Conservation (phyloP, 2,113 vertebrate species). For the Tragelaphus strepsiceros region DNA sequence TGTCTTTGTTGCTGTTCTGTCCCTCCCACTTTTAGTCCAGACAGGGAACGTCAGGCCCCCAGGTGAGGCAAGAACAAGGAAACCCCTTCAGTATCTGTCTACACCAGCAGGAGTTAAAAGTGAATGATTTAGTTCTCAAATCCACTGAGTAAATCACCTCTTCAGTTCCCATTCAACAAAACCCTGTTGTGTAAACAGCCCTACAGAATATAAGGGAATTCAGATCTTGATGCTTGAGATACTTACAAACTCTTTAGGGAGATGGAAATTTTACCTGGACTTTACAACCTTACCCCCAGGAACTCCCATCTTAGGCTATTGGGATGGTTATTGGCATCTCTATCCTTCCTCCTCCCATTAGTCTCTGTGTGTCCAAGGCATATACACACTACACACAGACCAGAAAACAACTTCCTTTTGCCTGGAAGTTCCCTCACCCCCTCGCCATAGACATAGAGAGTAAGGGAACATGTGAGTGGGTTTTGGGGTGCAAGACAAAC, state of each 20-base stretch:
- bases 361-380: not conserved
- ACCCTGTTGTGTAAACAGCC: not conserved
- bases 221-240: not conserved
- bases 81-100: not conserved
- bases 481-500: rapidly evolving
- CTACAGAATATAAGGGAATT: not conserved
- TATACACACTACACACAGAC: too few relatives aligned
- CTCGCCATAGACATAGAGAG: not conserved
- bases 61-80: not conserved
- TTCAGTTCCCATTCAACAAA: not conserved
- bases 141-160: not conserved
- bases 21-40: not conserved
- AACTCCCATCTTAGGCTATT: not conserved
- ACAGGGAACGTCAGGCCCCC: rapidly evolving
- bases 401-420: not conserved
- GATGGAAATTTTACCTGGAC: not conserved
- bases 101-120: not conserved
- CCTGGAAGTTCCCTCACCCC: not conserved
- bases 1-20: not conserved
- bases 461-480: not conserved
- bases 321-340: not conserved
- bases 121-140: not conserved
- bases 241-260: not conserved
- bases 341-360: not conserved
- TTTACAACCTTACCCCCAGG: not conserved